phyloP scores from a whole-genome alignment of 1,140 invertebrate genomes.

The Anastrepha ludens region DNA sequence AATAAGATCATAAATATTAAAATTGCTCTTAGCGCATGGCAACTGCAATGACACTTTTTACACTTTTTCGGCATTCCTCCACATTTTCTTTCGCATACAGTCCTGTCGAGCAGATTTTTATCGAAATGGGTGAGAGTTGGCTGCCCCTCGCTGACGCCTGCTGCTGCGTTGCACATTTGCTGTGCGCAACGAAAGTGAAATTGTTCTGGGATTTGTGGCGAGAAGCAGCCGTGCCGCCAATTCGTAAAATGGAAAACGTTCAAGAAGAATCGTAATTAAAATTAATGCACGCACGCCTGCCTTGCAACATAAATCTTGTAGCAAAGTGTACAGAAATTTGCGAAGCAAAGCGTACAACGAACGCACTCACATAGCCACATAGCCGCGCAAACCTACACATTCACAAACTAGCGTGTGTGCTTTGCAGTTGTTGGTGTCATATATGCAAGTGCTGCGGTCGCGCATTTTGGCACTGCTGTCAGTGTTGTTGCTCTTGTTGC shows the following conservation, averaged over 20 bases:
- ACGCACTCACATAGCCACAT: not conserved
- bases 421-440: not conserved
- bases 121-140: not conserved
- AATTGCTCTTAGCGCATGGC: slow-evolving; percentile 21
- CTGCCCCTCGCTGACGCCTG: not conserved
- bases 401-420: not conserved
- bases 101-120: not conserved
- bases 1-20: slow-evolving; percentile 35
- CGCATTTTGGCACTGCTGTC: not conserved
- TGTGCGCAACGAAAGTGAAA: not conserved
- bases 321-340: slow-evolving; percentile 32
- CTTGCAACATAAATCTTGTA: slow-evolving; percentile 54
- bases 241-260: slow-evolving; percentile 19
- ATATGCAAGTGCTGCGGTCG: not conserved
- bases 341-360: slow-evolving; percentile 56
- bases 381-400: not conserved
- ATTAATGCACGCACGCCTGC: slow-evolving; percentile 50
- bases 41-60: slow-evolving; percentile 10
- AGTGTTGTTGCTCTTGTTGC: not conserved
- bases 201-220: not conserved
- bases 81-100: not conserved
- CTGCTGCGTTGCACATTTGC: not conserved
- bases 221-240: not conserved
- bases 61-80: not conserved
- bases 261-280: slow-evolving; percentile 36